These are phyloP conservation scores for Elachura formosa DNA, from an alignment of 2,113 vertebrate species.

Conservation along the genomic window DNA sequence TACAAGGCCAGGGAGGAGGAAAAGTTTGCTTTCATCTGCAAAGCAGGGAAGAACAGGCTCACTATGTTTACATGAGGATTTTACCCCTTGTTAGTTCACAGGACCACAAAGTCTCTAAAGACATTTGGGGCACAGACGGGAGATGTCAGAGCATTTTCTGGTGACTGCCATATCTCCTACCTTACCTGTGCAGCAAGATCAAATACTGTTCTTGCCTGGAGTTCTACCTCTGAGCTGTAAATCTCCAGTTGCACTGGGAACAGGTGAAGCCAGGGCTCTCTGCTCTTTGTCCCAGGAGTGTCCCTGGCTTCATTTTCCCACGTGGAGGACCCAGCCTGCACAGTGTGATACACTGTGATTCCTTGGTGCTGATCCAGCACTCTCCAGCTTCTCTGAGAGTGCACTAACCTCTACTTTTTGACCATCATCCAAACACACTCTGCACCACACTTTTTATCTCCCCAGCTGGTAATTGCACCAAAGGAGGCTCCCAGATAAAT, in stretches of 20 bases:
- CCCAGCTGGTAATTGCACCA: constrained; percentile 12
- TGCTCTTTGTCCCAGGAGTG: neutral
- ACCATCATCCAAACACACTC: neutral
- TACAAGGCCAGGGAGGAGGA: neutral
- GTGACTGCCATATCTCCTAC: neutral
- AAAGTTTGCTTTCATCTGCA: neutral
- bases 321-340: neutral
- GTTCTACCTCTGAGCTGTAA: neutral
- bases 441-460: neutral
- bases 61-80: neutral
- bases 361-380: neutral
- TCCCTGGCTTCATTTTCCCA: neutral
- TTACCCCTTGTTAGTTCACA: neutral
- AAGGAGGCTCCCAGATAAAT: constrained; percentile 29
- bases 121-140: neutral
- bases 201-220: neutral
- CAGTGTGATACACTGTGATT: neutral
- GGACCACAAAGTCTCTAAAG: neutral
- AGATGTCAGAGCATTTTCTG: neutral
- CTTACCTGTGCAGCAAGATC: neutral
- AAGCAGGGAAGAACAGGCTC: neutral
- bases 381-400: neutral
- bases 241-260: neutral
- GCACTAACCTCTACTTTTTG: neutral
- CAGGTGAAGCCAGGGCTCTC: neutral